phyloP scores from a whole-genome alignment of 64 coral and sea anemone species.

The Acropora yongei region DNA sequence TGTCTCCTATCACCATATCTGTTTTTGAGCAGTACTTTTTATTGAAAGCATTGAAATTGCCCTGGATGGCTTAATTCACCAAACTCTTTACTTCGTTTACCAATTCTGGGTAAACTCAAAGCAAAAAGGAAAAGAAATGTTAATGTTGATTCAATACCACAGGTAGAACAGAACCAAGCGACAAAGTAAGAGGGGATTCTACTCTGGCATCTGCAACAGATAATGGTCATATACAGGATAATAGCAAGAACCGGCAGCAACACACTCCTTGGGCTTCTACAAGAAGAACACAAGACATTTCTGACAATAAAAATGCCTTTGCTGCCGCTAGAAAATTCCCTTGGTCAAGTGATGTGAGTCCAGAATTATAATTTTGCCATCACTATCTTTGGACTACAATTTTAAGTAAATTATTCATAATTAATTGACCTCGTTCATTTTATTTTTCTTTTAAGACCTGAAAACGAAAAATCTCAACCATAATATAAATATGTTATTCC shows the following conservation, averaged over 20 bases:
- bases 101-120: background rate
- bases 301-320: background rate
- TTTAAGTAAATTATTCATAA: no score
- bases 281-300: background rate
- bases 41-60: no score
- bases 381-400: no score
- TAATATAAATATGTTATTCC: no score
- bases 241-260: background rate
- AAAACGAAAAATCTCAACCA: no score
- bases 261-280: background rate
- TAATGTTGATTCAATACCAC: background rate
- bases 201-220: background rate
- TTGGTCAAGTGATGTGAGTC: slow-evolving; percentile 15
- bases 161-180: background rate
- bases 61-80: background rate
- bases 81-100: background rate
- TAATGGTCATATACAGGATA: background rate
- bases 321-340: background rate
- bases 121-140: background rate
- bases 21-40: no score
- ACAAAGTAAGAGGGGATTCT: background rate
- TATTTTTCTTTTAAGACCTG: no score
- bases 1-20: no score
- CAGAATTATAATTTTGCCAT: no score
- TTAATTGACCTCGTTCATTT: no score